Evolutionary conservation across 2,888 invertebrate species (phyloP).

Genomic region (Agrilus biguttatus): DNA sequence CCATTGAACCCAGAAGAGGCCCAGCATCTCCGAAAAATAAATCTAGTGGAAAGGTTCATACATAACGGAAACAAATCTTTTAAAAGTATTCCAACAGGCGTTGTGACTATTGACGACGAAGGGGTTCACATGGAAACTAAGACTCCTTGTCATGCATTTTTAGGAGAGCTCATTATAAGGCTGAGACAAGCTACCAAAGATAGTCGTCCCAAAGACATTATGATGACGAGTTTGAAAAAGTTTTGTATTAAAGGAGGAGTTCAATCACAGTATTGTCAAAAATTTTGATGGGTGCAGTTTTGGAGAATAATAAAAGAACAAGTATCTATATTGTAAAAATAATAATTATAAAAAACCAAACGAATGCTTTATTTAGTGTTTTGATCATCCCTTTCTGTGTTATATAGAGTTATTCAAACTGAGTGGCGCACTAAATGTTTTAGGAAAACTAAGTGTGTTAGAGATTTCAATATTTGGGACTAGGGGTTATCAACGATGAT

Average conservation of each 20-base stretch:
- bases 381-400: not conserved
- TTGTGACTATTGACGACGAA: constrained; percentile 26
- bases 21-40: not conserved
- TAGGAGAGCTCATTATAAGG: constrained; percentile 25
- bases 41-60: constrained; percentile 8
- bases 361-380: not conserved
- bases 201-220: constrained; percentile 15
- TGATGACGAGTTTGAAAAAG: constrained; percentile 17
- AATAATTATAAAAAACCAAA: not conserved
- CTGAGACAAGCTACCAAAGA: constrained; percentile 14
- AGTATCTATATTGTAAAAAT: not conserved
- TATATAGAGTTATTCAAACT: too few relatives aligned
- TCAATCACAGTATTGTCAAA: constrained; percentile 19
- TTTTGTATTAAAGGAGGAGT: constrained; percentile 22
- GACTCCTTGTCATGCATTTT: constrained; percentile 30
- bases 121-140: constrained; percentile 29
- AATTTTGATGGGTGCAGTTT: not conserved
- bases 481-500: too few relatives aligned
- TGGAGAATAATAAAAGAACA: not conserved
- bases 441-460: too few relatives aligned
- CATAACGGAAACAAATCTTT: constrained; percentile 13
- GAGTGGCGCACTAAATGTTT: too few relatives aligned
- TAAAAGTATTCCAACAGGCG: constrained; percentile 18
- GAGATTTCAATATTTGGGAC: too few relatives aligned
- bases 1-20: too few relatives aligned